Percentiles rank a stretch among this genome's conserved stretches.
Evolutionary conservation across 2,797 vertebrate genomes (phyloP).

Genomic region (Poecilia gillii): DNA sequence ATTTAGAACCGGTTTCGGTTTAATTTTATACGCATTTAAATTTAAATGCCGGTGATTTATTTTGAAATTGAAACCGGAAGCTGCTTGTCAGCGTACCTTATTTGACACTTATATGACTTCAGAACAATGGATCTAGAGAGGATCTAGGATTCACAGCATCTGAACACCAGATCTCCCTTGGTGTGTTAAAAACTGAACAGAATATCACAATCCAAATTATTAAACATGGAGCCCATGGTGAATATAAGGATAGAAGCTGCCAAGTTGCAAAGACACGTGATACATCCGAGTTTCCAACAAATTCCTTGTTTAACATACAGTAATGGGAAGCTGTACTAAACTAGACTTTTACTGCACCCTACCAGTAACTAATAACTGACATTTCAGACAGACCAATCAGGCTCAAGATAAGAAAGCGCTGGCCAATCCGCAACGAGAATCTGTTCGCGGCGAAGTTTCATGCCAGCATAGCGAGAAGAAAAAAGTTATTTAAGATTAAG

Average conservation of each 20-base stretch:
- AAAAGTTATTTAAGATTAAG: background rate
- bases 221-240: background rate
- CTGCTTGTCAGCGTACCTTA: background rate
- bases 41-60: conserved; percentile 33
- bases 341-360: background rate
- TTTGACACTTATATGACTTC: conserved; percentile 34
- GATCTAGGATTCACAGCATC: conserved; percentile 30
- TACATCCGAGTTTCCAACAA: too few species aligned
- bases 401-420: rapidly evolving
- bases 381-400: conserved; percentile 43
- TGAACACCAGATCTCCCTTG: conserved; percentile 36
- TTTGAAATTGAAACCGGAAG: conserved; percentile 47
- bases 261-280: background rate
- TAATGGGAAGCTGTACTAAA: background rate
- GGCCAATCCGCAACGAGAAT: conserved; percentile 28
- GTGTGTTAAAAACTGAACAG: conserved; percentile 25
- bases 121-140: conserved; percentile 71
- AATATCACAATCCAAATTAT: background rate
- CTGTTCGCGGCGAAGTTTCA: background rate
- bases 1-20: background rate
- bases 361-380: conserved; percentile 12
- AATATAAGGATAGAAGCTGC: background rate
- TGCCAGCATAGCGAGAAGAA: background rate
- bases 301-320: background rate
- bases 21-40: background rate